These are phyloP conservation scores for Karalla daura DNA, from an alignment of 2,797 vertebrate genomes.

Conservation along the genomic window DNA sequence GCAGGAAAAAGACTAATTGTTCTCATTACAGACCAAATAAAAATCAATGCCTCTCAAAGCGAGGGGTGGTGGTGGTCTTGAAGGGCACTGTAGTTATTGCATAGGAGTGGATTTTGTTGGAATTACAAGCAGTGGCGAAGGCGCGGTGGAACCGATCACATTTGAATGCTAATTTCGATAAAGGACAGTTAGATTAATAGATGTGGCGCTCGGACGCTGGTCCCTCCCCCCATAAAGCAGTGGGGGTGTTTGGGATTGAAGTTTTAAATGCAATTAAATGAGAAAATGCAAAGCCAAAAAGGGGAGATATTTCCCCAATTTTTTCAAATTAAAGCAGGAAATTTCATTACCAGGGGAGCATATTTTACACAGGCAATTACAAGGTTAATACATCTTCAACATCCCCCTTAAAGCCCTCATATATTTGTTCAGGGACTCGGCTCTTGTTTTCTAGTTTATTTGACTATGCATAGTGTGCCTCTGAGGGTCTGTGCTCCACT, in stretches of 20 bases:
- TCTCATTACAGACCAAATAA: constrained; percentile 83
- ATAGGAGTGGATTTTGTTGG: constrained; percentile 76
- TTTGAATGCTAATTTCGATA: constrained; percentile 82
- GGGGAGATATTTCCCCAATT: constrained; percentile 77
- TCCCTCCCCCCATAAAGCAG: constrained; percentile 59
- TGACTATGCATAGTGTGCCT: constrained; percentile 65
- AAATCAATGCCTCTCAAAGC: constrained; percentile 81
- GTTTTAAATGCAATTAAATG: constrained; percentile 81
- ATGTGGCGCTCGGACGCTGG: constrained; percentile 62
- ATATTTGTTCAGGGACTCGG: constrained; percentile 73
- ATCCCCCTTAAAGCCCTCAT: constrained; percentile 68
- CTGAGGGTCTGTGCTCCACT: constrained; percentile 32
- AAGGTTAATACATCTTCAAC: constrained; percentile 82
- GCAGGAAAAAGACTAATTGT: constrained; percentile 82
- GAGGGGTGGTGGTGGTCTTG: constrained; percentile 61
- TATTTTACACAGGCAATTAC: constrained; percentile 82
- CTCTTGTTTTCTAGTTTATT: constrained; percentile 75
- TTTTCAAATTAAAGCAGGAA: constrained; percentile 80
- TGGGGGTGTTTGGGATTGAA: constrained; percentile 74
- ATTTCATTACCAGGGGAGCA: constrained; percentile 77
- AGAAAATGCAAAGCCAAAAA: constrained; percentile 71
- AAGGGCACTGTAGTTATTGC: constrained; percentile 81
- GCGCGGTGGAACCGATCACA: constrained; percentile 76
- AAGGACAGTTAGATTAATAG: constrained; percentile 82
- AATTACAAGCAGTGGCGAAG: constrained; percentile 71